Base-by-base conservation (phyloP, 2,113 vertebrate genomes). In the Gopherus flavomarginatus region DNA sequence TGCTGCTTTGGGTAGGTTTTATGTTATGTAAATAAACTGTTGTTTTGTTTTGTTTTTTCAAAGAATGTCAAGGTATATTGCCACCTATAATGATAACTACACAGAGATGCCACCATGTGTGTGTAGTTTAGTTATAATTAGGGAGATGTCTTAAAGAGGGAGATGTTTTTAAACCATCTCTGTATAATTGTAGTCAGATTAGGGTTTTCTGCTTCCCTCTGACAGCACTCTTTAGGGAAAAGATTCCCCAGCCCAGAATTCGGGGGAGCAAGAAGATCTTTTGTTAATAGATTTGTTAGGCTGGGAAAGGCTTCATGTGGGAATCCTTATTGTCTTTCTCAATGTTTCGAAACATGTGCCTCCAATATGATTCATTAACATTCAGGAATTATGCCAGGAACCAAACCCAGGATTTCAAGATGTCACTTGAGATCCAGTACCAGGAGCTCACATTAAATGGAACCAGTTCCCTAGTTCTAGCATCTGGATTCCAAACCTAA, bases 401-500 rank as follows among this genome's bases (percentile, higher is more conserved):
- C 31, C 79, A 24, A 53, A 17, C 81, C 8, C 4, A 62, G 56
- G 35, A 90, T 72, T 92, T 92, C 53, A 53, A 87, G 80, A 7
- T 2, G 3, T 62, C 8, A 56, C 11, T 4, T 49, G 24, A 81
- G 24, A 2, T 11, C 4, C 26, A 24, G 1, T 49, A n/a, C 44
- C 53, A 1, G 53, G 49, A 82, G 62, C 69, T 81, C 80, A 54
- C 82, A 8, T 44, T 79, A n/a, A 92, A 75, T 3, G 0, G 86
- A 62, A 49, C 77, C 12, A 2, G 0, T 78, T 86, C 53, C 88
- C 85, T 69, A 49, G 59, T 93, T 83, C 85, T 11, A 6, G 53
- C 35, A 1, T 94, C 95, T 95, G 49, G n/a, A 27, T 88, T 85
- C 81, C 50, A 2, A 5, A 11, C 53, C 86, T 92, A 53, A 24